phyloP scores from a whole-genome alignment of 2,113 vertebrate species.

The Vicugna pacos region DNA sequence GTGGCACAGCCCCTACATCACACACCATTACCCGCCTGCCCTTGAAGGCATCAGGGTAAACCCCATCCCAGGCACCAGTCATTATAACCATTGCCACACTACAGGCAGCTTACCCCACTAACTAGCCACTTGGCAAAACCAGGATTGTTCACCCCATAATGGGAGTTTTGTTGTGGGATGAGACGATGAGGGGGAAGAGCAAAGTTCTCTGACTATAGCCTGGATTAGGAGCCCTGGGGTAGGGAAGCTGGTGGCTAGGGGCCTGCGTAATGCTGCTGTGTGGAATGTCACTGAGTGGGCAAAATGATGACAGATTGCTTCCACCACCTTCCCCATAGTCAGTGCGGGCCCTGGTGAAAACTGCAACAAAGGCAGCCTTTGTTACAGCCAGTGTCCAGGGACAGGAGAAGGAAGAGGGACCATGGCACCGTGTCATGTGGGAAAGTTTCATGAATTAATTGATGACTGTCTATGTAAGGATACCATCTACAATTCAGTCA shows the following conservation, averaged over 20 bases:
- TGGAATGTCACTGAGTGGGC: background rate
- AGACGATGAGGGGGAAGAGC: background rate
- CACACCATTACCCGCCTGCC: background rate
- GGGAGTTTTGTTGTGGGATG: background rate
- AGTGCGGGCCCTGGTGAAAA: background rate
- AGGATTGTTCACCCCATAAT: background rate
- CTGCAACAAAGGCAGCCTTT: background rate
- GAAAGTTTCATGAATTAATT: background rate
- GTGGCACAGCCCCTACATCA: background rate
- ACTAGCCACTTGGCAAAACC: background rate
- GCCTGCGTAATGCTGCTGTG: fast-evolving
- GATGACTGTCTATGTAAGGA: background rate
- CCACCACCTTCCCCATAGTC: background rate
- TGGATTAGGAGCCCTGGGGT: background rate
- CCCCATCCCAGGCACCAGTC: too few relatives aligned
- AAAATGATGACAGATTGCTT: background rate
- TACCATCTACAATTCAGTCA: background rate
- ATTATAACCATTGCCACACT: background rate
- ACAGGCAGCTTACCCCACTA: background rate
- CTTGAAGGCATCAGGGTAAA: background rate
- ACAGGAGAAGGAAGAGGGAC: background rate
- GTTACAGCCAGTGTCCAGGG: background rate
- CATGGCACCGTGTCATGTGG: background rate
- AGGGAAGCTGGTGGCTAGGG: background rate
- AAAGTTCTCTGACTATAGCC: background rate